Conservation (phyloP, 1,140 invertebrate genomes). For the Apis florea region DNA sequence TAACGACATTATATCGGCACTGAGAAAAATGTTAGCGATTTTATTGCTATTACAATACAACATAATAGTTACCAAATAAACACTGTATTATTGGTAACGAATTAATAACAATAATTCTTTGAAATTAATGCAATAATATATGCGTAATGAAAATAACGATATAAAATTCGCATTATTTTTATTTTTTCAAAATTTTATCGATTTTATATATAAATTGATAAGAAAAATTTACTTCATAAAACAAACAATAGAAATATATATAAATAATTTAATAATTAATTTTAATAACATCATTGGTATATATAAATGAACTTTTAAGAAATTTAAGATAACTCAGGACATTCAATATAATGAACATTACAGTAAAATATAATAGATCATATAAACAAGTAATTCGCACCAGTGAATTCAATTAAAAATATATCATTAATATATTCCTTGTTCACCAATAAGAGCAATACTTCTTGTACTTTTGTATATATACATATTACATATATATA, state of each 20-base stretch:
- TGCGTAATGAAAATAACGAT: background rate
- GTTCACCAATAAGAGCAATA: background rate
- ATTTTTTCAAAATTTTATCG: background rate
- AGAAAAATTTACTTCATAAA: background rate
- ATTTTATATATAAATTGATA: background rate
- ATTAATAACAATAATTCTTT: conserved; percentile 18
- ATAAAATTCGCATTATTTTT: background rate
- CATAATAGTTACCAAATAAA: conserved; percentile 4
- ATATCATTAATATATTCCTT: background rate
- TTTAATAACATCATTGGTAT: background rate
- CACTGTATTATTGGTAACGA: background rate
- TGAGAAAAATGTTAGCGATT: conserved; percentile 43
- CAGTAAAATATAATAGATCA: background rate
- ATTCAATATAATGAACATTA: background rate
- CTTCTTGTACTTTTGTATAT: conserved; percentile 4
- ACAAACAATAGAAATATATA: background rate
- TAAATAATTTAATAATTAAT: background rate
- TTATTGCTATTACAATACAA: conserved; percentile 21
- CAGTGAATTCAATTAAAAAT: conserved; percentile 8
- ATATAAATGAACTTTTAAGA: background rate
- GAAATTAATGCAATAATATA: background rate
- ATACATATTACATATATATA: background rate
- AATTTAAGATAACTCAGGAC: background rate
- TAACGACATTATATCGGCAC: conserved; percentile 15
- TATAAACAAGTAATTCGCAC: background rate